phyloP scores from a whole-genome alignment of 2,113 vertebrate species.

The Crotalus tigris region DNA sequence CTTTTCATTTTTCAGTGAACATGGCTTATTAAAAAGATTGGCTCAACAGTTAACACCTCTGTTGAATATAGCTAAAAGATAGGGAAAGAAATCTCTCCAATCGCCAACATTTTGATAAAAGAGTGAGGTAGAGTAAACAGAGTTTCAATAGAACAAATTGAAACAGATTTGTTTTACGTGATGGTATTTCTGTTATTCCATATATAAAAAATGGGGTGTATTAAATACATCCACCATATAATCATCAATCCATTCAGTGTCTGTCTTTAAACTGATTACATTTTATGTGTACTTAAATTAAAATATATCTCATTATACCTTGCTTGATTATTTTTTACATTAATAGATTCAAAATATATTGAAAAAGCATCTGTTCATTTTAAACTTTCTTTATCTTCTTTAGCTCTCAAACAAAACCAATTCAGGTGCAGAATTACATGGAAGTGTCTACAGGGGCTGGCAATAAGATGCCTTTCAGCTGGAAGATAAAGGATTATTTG shows the following conservation, averaged over 20 bases:
- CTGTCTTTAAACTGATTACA: not conserved
- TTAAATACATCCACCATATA: no score
- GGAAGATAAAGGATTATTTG: conserved; percentile 89
- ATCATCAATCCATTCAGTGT: not conserved
- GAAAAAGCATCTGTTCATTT: not conserved
- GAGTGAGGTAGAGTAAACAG: not conserved
- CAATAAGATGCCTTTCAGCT: conserved; percentile 87
- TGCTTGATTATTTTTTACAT: not conserved
- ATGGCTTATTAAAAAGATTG: not conserved
- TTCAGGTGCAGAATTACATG: conserved; percentile 83
- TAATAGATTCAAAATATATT: not conserved
- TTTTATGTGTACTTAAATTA: not conserved
- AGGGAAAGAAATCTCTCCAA: not conserved
- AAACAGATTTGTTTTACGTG: not conserved
- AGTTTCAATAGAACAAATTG: not conserved
- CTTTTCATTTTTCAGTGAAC: not conserved
- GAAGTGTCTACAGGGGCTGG: conserved; percentile 51
- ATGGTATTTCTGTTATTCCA: not conserved
- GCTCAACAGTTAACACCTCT: not conserved
- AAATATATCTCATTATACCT: not conserved
- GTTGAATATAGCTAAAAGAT: not conserved
- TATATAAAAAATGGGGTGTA: not conserved
- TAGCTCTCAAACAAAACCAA: conserved; percentile 73
- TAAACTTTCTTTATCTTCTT: not conserved
- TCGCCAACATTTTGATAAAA: not conserved